phyloP scores from a whole-genome alignment of 2,888 invertebrate species.

The Zygaena filipendulae region DNA sequence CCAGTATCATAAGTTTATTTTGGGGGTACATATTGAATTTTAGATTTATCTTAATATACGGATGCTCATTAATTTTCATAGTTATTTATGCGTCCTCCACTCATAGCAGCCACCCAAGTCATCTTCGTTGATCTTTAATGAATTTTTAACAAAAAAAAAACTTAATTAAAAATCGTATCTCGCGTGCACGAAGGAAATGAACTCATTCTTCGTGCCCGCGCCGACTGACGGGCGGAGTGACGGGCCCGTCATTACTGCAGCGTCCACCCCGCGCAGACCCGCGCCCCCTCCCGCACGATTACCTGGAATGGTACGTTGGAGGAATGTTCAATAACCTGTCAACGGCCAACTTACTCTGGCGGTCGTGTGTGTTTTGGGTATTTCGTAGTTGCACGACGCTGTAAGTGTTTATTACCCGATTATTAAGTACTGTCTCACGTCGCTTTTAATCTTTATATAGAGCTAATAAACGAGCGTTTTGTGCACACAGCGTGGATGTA shows the following conservation, averaged over 20 bases:
- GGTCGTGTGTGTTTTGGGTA: constrained; percentile 45
- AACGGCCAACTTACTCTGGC: constrained; percentile 38
- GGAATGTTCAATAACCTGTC: constrained; percentile 27
- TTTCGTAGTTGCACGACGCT: constrained; percentile 44
- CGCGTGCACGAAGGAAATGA: constrained; percentile 66
- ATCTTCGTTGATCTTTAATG: constrained; percentile 54
- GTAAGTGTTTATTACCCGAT: constrained; percentile 53
- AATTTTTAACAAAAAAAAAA: constrained; percentile 68
- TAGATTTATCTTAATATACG: too few relatives aligned
- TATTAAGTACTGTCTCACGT: constrained; percentile 43
- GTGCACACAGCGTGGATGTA: too few relatives aligned
- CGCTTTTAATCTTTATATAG: constrained; percentile 31
- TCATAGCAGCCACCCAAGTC: constrained; percentile 33
- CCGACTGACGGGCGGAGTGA: constrained; percentile 60
- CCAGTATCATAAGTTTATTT: too few relatives aligned
- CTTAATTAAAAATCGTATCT: constrained; percentile 69
- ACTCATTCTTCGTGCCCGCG: constrained; percentile 60
- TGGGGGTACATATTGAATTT: too few relatives aligned
- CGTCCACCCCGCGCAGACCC: too few relatives aligned
- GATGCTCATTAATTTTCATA: constrained; percentile 57
- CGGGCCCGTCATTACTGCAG: constrained; percentile 51
- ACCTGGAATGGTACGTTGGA: too few relatives aligned
- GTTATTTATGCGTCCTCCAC: constrained; percentile 53
- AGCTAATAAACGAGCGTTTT: too few relatives aligned
- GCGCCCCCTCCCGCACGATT: too few relatives aligned